Percentiles rank a stretch among this genome's conserved stretches.
Evolutionary conservation across 1,140 invertebrate genomes (phyloP).

Genomic region (Drosophila athabasca): DNA sequence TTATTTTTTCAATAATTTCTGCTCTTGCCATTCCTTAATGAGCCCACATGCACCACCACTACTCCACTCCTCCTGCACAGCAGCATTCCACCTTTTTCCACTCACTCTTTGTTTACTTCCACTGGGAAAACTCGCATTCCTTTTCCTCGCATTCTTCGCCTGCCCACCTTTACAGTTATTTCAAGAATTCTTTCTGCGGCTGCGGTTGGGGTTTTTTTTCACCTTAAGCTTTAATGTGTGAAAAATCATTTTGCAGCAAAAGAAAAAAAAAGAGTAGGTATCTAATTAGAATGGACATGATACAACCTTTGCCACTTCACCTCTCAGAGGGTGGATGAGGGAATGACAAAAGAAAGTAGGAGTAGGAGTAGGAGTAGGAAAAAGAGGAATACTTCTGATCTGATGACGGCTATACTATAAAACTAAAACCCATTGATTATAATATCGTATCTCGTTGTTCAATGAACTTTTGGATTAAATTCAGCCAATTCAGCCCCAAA

Average conservation of each 20-base stretch:
- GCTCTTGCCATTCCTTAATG: too few species aligned
- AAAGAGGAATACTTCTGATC: too few species aligned
- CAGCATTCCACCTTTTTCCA: too few species aligned
- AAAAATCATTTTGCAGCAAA: conserved; percentile 9
- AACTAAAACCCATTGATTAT: background rate
- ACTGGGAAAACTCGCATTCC: too few species aligned
- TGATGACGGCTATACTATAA: too few species aligned
- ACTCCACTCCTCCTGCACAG: too few species aligned
- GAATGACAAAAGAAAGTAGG: background rate
- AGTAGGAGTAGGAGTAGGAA: too few species aligned
- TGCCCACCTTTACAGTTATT: background rate
- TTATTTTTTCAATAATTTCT: too few species aligned
- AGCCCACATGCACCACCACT: too few species aligned
- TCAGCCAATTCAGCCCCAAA: conserved; percentile 17
- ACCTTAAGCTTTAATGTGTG: too few species aligned
- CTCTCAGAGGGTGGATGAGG: background rate
- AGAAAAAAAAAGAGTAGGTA: conserved; percentile 10
- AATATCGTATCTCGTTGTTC: background rate
- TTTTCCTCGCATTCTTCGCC: background rate
- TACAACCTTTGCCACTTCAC: conserved; percentile 27
- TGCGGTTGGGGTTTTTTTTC: background rate
- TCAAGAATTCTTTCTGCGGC: background rate
- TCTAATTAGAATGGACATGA: conserved; percentile 32
- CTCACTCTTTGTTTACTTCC: too few species aligned
- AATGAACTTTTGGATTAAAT: conserved; percentile 16